phyloP scores from a whole-genome alignment of 2,888 invertebrate species.

The Camptogramma bilineatum region DNA sequence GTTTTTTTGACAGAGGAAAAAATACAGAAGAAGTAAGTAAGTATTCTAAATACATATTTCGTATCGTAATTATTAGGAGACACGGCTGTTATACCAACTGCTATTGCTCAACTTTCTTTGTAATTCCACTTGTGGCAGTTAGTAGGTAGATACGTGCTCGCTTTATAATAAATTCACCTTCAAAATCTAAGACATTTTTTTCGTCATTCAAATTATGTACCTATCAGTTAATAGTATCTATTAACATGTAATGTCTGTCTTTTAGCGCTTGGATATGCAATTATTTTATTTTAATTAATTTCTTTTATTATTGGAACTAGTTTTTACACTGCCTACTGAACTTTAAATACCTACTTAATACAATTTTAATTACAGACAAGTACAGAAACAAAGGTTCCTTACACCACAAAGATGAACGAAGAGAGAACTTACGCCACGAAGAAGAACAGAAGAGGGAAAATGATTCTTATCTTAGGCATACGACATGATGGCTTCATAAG shows the following conservation, averaged over 20 bases:
- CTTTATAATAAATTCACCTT: constrained; percentile 29
- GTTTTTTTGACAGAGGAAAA: too few relatives aligned
- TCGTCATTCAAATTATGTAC: constrained; percentile 35
- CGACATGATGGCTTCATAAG: too few relatives aligned
- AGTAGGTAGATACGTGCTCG: constrained; percentile 25
- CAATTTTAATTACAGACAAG: background rate
- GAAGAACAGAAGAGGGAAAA: too few relatives aligned
- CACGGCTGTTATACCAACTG: too few relatives aligned
- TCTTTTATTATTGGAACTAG: constrained; percentile 12
- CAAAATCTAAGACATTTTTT: constrained; percentile 24
- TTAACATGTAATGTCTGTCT: constrained; percentile 23
- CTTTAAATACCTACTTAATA: background rate
- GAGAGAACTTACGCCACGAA: too few relatives aligned
- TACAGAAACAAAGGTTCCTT: background rate
- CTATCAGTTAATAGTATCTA: constrained; percentile 26
- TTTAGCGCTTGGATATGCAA: constrained; percentile 19
- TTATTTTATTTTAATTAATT: constrained; percentile 16
- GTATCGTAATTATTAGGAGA: too few relatives aligned
- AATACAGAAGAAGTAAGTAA: too few relatives aligned
- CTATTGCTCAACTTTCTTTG: constrained; percentile 6
- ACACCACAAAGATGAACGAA: too few relatives aligned
- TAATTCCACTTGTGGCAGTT: background rate
- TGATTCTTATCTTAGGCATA: too few relatives aligned
- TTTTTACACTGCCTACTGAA: constrained; percentile 13
- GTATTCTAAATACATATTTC: too few relatives aligned